Percentiles rank a stretch among this genome's conserved stretches.
These are phyloP conservation scores for Colostygia pectinataria DNA, from an alignment of 2,888 invertebrate species.

Conservation along the genomic window DNA sequence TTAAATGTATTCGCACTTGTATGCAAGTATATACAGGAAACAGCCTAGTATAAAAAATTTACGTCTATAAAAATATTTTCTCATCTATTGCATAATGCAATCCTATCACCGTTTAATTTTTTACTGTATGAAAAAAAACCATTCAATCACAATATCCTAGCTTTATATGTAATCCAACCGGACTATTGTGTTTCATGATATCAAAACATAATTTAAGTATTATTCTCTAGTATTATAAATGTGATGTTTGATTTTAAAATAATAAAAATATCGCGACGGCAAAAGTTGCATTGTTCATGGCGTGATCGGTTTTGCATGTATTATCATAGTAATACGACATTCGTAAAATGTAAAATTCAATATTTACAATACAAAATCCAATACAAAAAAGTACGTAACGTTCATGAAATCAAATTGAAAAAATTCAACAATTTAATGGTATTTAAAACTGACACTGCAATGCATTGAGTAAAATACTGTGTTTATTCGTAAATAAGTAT, in stretches of 20 bases:
- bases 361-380: slow-evolving; percentile 24
- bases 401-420: slow-evolving; percentile 10
- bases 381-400: slow-evolving; percentile 5
- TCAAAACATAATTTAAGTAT: neutral
- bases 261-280: slow-evolving; percentile 24
- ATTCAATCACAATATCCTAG: neutral
- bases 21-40: no score
- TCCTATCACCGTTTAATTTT: no score
- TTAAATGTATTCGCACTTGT: no score
- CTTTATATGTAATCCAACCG: neutral
- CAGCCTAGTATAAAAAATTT: no score
- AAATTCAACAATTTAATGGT: slow-evolving; percentile 10
- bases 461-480: slow-evolving; percentile 20
- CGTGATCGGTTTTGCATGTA: slow-evolving; percentile 35
- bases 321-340: slow-evolving; percentile 27
- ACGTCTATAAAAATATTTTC: no score
- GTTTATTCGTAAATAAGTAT: slow-evolving; percentile 61
- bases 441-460: neutral
- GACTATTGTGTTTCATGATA: neutral
- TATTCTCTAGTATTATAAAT: slow-evolving; percentile 5
- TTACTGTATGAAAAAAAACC: no score
- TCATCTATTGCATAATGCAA: no score
- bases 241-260: slow-evolving; percentile 12
- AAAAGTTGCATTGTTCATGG: slow-evolving; percentile 25
- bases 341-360: slow-evolving; percentile 25